These are phyloP conservation scores for Pseudeuparius sepicola DNA, from an alignment of 2,888 invertebrate species.

Conservation along the genomic window DNA sequence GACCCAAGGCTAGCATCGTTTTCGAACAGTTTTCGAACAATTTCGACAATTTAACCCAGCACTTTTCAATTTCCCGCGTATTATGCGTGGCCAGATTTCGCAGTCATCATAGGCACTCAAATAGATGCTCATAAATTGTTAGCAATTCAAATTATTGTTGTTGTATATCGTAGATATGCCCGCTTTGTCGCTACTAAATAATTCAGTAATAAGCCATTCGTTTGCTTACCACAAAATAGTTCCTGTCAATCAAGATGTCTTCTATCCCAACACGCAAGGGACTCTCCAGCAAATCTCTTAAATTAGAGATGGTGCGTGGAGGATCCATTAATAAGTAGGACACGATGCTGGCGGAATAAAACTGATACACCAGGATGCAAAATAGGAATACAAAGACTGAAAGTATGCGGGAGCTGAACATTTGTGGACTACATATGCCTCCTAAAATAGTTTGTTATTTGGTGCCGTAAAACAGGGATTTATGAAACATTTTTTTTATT, in stretches of 20 bases:
- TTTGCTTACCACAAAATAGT: slow-evolving; percentile 49
- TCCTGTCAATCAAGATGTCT: slow-evolving; percentile 52
- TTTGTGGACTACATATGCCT: slow-evolving; percentile 26
- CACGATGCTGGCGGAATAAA: slow-evolving; percentile 60
- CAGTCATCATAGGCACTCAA: too few species aligned
- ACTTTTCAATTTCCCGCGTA: too few species aligned
- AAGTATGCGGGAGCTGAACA: slow-evolving; percentile 29
- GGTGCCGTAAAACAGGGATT: slow-evolving; percentile 7
- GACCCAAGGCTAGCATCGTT: too few species aligned
- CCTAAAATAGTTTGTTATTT: slow-evolving; percentile 23
- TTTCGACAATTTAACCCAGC: too few species aligned
- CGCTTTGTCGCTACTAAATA: too few species aligned
- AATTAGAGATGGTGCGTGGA: slow-evolving; percentile 49
- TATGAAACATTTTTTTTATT: slow-evolving; percentile 7
- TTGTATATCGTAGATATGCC: too few species aligned
- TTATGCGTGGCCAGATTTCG: too few species aligned
- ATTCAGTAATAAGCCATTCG: too few species aligned
- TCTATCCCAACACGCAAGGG: slow-evolving; percentile 51
- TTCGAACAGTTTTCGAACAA: too few species aligned
- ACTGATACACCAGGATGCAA: slow-evolving; percentile 54
- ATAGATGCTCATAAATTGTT: too few species aligned
- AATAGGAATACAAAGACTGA: slow-evolving; percentile 32
- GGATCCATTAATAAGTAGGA: slow-evolving; percentile 53
- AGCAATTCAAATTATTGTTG: too few species aligned
- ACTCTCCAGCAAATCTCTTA: slow-evolving; percentile 49